A percentile compares a stretch with the other conserved stretches of the same genome.
phyloP scores from a whole-genome alignment of 2,797 vertebrate genomes.

The Pantherophis alleghaniensis region DNA sequence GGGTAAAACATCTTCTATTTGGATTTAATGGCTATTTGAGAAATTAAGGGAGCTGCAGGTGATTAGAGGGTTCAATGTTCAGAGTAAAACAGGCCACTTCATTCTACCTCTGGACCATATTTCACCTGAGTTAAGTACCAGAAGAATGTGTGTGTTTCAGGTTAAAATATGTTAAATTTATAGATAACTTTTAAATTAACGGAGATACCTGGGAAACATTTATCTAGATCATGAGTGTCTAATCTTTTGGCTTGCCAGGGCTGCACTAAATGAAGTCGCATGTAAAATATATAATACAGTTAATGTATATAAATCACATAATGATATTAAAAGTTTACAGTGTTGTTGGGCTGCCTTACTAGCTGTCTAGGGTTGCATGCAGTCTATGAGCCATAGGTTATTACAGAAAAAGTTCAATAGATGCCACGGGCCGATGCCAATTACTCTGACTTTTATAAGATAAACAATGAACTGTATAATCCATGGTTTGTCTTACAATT shows the following conservation, averaged over 20 bases:
- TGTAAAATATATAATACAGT: neutral
- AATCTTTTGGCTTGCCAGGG: neutral
- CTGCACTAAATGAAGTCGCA: neutral
- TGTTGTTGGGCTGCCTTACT: neutral
- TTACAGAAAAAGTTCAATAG: neutral
- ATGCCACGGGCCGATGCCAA: neutral
- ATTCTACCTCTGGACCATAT: neutral
- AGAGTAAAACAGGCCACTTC: neutral
- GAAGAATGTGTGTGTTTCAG: neutral
- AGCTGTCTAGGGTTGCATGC: neutral
- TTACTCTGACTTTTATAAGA: neutral
- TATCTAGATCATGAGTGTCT: neutral
- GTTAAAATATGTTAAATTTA: neutral
- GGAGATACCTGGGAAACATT: neutral
- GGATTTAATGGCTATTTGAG: neutral
- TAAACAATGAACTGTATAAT: neutral
- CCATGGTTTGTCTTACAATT: neutral
- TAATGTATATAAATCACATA: neutral
- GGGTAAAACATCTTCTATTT: neutral
- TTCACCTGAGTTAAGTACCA: neutral
- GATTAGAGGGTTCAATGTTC: neutral
- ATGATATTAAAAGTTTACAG: neutral
- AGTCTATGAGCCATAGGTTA: neutral
- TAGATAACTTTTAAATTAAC: neutral
- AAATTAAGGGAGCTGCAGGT: neutral